Evolutionary conservation across 2,113 vertebrate species (phyloP), one percentile per base, ranked within the genome.

Genomic region (Porphyrio hochstetteri): DNA sequence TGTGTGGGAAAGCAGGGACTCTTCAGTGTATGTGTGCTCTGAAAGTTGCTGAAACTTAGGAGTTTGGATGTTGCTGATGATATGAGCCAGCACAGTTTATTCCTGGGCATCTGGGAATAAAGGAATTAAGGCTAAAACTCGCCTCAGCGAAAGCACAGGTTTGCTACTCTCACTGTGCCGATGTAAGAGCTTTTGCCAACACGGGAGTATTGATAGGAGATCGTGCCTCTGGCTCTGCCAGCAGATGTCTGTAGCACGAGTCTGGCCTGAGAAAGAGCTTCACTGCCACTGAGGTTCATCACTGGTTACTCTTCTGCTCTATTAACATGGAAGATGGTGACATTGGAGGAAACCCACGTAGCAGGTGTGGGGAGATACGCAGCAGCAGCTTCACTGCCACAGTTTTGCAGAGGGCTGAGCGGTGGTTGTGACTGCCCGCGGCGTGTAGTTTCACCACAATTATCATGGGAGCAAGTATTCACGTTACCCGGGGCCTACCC

Each of bases 1-100:
- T 0, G 0, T 20, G 7, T 7, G 10, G 33, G 40, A 72, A 71
- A 36, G 9, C 15, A 42, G 24, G 9, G 2, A 53, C 33, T 61
- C 38, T 27, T 64, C 18, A 35, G 3, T 14, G 28, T 0, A 3
- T 7, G 7, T 14, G 25, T 38, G 16, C 38, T 69, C 28, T 38
- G 25, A 36, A 71, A 63, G 36, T 8, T 68, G 20, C 8, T 35
- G 67, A 81, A 68, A 67, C 16, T 27, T n/a, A 48, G 10, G 38
- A 33, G 23, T 68, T 53, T 70, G 55, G 16, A 31, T 31, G 40
- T 5, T 52, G 60, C 4, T 67, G 33, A 38, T 33, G 20, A 31
- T 9, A 27, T 0, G 0, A 88, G 50, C 13, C 50, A 61, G 33
- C 13, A 23, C 17, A 52, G 25, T 48, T 82, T 89, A 48, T 15